Base-by-base conservation (phyloP, 2,888 invertebrate genomes). In the Suillia variegata region DNA sequence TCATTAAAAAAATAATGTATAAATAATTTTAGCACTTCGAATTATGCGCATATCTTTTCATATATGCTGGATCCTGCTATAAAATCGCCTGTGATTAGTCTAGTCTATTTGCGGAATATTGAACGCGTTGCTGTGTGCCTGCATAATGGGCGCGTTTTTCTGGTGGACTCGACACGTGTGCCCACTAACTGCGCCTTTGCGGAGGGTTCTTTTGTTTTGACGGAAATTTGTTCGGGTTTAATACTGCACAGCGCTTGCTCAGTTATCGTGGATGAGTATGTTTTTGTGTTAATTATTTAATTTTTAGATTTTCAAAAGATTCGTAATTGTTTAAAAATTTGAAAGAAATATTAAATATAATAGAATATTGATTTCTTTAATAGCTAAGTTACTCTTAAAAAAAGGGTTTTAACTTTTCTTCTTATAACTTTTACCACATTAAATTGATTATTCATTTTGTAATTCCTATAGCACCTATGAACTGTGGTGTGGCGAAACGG, bases 401-500 rank as follows among this genome's bases (percentile, higher is more conserved):
- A 31, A 31, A 31, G 31, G 12, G 12, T 31, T 12, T 31, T 31
- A 31, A 31, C 6, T 31, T 31, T 31, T 31, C 31, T n/a, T n/a
- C n/a, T n/a, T n/a, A n/a, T n/a, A n/a, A n/a, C n/a, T n/a, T n/a
- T n/a, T n/a, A n/a, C n/a, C n/a, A n/a, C n/a, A n/a, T n/a, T n/a
- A n/a, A n/a, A n/a, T n/a, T n/a, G n/a, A n/a, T n/a, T n/a, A n/a
- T n/a, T n/a, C n/a, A n/a, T n/a, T n/a, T n/a, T n/a, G n/a, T n/a
- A n/a, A n/a, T n/a, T n/a, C n/a, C 31, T 31, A 42, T 67, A 88
- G 88, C 3, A 70, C 71, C 1, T 86, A 89, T 70, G 93, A 94
- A 77, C 80, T 96, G 15, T 97, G 96, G 96, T 92, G 94, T 69
- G 96, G 96, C 1, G 94, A 94, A 70, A 86, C 87, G 26, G 87